Evolutionary conservation across 2,113 vertebrate genomes (phyloP).

Genomic region (Sceloporus tristichus): DNA sequence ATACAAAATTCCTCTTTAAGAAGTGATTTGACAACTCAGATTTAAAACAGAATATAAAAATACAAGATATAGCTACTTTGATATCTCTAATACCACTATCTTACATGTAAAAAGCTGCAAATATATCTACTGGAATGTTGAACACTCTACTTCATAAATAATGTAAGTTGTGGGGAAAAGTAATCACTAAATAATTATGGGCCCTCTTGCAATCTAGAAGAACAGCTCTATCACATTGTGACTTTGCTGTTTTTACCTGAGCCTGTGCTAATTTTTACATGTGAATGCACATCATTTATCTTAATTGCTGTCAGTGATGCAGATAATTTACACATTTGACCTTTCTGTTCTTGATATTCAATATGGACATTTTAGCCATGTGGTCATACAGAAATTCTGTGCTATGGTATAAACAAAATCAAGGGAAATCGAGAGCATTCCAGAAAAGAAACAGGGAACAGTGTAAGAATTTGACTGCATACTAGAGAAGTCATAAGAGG

Average conservation of each 20-base stretch:
- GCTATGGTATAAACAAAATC: neutral
- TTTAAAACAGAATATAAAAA: conserved; percentile 14
- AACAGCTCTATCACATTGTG: neutral
- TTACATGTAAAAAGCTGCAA: neutral
- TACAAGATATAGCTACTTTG: neutral
- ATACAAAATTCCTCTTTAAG: conserved; percentile 22
- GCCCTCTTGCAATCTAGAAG: neutral
- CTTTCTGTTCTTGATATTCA: neutral
- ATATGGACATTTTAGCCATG: neutral
- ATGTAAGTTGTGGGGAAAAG: conserved; percentile 15
- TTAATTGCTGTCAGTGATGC: neutral
- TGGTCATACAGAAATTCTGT: neutral
- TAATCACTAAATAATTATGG: neutral
- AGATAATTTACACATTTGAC: neutral
- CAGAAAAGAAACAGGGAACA: neutral
- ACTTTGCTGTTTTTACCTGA: neutral
- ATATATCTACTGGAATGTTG: neutral
- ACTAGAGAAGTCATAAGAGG: neutral
- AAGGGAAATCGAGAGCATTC: neutral
- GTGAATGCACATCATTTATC: neutral
- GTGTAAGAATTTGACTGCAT: neutral
- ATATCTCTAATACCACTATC: neutral
- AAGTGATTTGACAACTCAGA: conserved; percentile 16
- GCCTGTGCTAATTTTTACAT: neutral
- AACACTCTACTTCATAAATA: conserved; percentile 12